phyloP scores from a whole-genome alignment of 2,888 invertebrate species.

The Agapetus fuscipes region DNA sequence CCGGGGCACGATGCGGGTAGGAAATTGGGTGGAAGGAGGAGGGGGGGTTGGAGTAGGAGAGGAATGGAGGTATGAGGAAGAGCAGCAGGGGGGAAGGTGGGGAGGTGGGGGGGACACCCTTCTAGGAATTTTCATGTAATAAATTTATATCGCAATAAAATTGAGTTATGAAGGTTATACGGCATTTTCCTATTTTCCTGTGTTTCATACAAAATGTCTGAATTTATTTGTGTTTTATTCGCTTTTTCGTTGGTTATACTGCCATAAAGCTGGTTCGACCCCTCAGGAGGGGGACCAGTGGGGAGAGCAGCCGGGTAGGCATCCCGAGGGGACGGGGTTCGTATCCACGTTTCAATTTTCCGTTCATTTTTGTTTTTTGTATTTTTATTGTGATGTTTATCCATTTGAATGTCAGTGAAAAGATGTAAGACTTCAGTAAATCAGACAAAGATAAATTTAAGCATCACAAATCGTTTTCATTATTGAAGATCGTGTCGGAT shows the following conservation, averaged over 20 bases:
- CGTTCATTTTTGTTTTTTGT: not conserved
- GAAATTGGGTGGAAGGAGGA: too few species aligned
- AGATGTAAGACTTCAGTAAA: not conserved
- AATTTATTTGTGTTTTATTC: constrained; percentile 22
- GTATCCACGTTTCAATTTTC: constrained; percentile 1
- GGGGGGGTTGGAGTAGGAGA: too few species aligned
- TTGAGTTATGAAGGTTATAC: constrained; percentile 23
- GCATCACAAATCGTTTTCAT: not conserved
- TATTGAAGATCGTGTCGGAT: not conserved
- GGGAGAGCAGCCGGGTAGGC: not conserved
- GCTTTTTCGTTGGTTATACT: constrained; percentile 21
- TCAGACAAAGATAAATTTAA: not conserved
- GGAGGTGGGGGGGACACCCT: constrained; percentile 7
- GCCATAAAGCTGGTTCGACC: constrained; percentile 18
- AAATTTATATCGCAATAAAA: constrained; percentile 23
- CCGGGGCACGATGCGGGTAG: too few species aligned
- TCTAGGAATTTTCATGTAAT: constrained; percentile 22
- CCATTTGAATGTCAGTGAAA: not conserved
- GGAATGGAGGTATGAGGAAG: too few species aligned
- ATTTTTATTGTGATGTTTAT: not conserved
- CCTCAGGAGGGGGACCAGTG: not conserved
- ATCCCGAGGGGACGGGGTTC: not conserved
- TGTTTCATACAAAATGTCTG: constrained; percentile 23
- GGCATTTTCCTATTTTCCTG: constrained; percentile 22
- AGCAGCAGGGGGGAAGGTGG: too few species aligned